Evolutionary conservation across 2,113 vertebrate species (phyloP).

Genomic region (Cygnus buccinator): DNA sequence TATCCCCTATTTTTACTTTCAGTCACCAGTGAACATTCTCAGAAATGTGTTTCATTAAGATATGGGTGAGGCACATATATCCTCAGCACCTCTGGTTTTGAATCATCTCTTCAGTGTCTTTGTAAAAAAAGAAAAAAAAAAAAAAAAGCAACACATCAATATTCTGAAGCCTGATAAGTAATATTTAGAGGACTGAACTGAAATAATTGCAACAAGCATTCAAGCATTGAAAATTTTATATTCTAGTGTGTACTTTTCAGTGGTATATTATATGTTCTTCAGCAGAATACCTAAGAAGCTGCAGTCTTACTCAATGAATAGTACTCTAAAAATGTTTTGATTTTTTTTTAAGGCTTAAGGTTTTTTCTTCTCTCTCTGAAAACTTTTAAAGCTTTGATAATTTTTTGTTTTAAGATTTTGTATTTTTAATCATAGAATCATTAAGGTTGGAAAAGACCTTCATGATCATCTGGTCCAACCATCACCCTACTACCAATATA

Average conservation of each 20-base stretch:
- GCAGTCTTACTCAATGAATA: neutral
- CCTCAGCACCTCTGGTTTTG: neutral
- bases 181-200: neutral
- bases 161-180: neutral
- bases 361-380: neutral
- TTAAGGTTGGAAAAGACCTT: too few relatives aligned
- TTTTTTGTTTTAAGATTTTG: neutral
- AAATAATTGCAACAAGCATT: neutral
- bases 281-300: neutral
- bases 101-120: neutral
- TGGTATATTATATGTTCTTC: neutral
- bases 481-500: too few relatives aligned
- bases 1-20: neutral
- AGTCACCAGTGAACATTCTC: neutral
- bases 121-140: too few relatives aligned
- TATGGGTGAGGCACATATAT: neutral
- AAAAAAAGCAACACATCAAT: neutral
- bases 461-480: too few relatives aligned
- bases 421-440: neutral
- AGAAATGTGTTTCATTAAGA: neutral
- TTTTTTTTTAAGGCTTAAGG: neutral
- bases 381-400: neutral
- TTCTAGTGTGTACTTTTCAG: neutral
- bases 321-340: neutral
- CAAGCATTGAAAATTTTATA: neutral